Conservation (phyloP, 2,113 vertebrate species). For the Malurus alboscapulatus region DNA sequence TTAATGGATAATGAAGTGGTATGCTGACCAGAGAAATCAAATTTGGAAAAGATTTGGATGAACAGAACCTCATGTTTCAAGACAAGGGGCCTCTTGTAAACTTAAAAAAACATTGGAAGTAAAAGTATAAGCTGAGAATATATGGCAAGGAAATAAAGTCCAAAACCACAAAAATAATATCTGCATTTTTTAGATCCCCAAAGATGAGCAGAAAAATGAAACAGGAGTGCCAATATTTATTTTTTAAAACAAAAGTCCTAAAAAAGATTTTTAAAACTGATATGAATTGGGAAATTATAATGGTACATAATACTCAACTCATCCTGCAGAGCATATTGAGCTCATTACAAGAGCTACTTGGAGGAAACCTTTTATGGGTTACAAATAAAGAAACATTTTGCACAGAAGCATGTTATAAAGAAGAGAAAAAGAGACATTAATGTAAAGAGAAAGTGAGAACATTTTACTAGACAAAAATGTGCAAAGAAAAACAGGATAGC, state of each 20-base stretch:
- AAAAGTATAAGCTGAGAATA: constrained; percentile 39
- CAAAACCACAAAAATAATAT: constrained; percentile 68
- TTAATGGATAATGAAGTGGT: neutral
- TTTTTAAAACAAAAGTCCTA: neutral
- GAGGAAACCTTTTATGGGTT: neutral
- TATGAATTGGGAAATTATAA: constrained; percentile 6
- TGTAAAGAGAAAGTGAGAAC: neutral
- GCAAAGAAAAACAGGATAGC: neutral
- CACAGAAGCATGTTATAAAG: neutral
- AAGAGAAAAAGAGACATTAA: neutral
- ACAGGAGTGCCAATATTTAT: constrained; percentile 42
- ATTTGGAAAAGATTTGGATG: constrained; percentile 14
- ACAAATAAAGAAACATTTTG: neutral
- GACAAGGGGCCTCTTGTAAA: constrained; percentile 54
- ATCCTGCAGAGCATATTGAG: neutral
- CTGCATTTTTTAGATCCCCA: constrained; percentile 60
- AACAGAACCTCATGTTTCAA: constrained; percentile 49
- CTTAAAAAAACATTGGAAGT: constrained; percentile 45
- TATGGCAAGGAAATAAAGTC: constrained; percentile 47
- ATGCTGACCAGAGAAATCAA: constrained; percentile 36
- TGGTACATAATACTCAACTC: neutral
- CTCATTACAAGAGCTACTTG: neutral
- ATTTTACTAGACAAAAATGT: neutral
- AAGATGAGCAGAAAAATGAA: constrained; percentile 52
- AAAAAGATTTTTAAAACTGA: constrained; percentile 1